These are phyloP conservation scores for Actinemys pallida DNA, from an alignment of 2,113 vertebrate genomes.

Conservation along the genomic window DNA sequence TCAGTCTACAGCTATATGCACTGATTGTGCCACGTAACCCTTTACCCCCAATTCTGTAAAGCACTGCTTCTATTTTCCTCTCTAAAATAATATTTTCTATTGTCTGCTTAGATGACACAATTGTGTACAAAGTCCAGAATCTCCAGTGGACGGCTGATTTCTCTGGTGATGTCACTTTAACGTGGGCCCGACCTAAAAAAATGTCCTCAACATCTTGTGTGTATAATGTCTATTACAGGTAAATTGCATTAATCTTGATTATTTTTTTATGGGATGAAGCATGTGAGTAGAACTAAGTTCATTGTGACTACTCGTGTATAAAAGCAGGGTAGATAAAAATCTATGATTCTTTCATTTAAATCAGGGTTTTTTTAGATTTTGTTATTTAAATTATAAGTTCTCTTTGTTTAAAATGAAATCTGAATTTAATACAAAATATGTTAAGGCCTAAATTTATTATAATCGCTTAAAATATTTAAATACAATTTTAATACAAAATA, in stretches of 20 bases:
- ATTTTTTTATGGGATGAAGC: accelerated
- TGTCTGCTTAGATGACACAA: conserved; percentile 81
- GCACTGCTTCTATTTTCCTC: not conserved
- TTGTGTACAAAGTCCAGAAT: conserved; percentile 94
- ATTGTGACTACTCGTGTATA: not conserved
- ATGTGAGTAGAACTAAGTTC: not conserved
- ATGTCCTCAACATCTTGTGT: conserved; percentile 89
- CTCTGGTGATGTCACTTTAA: conserved; percentile 89
- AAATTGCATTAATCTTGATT: not conserved
- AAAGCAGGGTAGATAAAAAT: not conserved
- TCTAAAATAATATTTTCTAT: accelerated
- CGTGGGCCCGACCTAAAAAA: conserved; percentile 92
- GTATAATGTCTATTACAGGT: conserved; percentile 94
- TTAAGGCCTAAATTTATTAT: not conserved
- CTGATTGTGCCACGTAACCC: accelerated
- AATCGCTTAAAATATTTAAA: not conserved
- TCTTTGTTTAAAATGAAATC: not conserved
- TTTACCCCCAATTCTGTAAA: not conserved
- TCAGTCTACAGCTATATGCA: accelerated
- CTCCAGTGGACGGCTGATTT: conserved; percentile 94
- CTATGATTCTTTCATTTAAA: not conserved
- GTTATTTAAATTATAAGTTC: not conserved
- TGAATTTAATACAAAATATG: not conserved
- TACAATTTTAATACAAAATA: not conserved
- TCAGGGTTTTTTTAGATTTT: not conserved